Evolutionary conservation across 2,113 vertebrate genomes (phyloP), one percentile per base, ranked within the genome.

Genomic region (Chloebia gouldiae): DNA sequence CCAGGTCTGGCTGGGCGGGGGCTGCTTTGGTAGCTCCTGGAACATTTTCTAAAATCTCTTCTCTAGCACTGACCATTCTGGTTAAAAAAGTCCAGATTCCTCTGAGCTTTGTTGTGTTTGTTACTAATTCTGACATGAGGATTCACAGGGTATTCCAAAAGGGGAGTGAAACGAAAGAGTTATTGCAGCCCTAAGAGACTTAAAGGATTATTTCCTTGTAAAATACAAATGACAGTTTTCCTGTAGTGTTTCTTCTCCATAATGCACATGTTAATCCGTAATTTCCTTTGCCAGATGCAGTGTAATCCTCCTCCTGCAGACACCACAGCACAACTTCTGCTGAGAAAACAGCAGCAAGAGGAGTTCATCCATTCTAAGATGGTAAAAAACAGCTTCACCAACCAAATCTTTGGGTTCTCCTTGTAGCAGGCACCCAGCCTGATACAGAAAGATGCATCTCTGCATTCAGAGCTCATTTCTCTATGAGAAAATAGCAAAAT

Each of bases 181-280:
- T 93, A 73, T 72, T 95, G 93, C 85, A 94, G 85, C 70, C 85
- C 76, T 95, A 93, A 96, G 93, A 96, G 93, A 97, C 76, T 96
- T 97, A 96, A 96, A 93, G 93, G 89, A 97, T 97, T 97, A 96
- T 94, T 93, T 96, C 93, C 77, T 94, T 94, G 91, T 94, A 85
- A 97, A 96, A 96, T 92, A 93, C 90, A 93, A 96, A 91, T 77
- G 66, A 78, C 77, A 95, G 81, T 95, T 96, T 93, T 87, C 87
- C 93, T 96, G 90, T 75, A 94, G 90, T 80, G 66, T 96, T 96
- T 92, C 84, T 94, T 37, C 81, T 82, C 81, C 82, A 63, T 78
- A 96, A 95, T 63, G 60, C 87, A 87, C 89, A 85, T 35, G 87
- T 93, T 96, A 96, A 97, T 97, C 96, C 33, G 4, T 93, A 82